Conservation (phyloP, 1,140 invertebrate genomes). For the Lucilia cuprina region DNA sequence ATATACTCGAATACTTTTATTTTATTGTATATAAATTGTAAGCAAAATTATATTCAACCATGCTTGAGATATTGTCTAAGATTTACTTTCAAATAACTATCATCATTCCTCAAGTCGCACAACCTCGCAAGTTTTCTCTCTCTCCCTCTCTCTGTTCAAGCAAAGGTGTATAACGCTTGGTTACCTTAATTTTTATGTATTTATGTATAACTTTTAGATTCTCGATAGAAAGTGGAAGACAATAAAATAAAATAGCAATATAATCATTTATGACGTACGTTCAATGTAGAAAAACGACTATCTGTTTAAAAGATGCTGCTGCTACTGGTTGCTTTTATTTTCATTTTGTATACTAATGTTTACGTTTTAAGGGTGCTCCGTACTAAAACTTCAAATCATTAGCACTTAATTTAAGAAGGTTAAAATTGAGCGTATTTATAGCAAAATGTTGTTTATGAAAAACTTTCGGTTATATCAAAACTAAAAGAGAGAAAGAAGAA, state of each 20-base stretch:
- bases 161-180: slow-evolving; percentile 29
- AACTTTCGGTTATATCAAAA: no score
- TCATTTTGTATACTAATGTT: no score
- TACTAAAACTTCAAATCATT: no score
- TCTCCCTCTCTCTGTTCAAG: not conserved
- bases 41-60: not conserved
- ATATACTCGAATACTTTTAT: not conserved
- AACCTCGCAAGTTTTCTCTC: not conserved
- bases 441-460: no score
- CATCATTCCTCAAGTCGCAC: not conserved
- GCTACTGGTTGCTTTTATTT: no score
- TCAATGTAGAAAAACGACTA: not conserved
- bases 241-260: slow-evolving; percentile 34
- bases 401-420: no score
- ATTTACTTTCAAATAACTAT: not conserved
- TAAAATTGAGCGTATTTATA: no score
- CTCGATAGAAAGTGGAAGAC: slow-evolving; percentile 24
- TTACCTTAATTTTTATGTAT: slow-evolving; percentile 3
- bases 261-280: slow-evolving; percentile 30
- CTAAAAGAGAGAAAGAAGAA: no score
- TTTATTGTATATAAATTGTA: not conserved
- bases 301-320: no score
- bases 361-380: no score
- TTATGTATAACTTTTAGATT: not conserved
- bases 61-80: not conserved